Evolutionary conservation across 64 coral and sea anemone genomes (phyloP).

Genomic region (Porites lutea): DNA sequence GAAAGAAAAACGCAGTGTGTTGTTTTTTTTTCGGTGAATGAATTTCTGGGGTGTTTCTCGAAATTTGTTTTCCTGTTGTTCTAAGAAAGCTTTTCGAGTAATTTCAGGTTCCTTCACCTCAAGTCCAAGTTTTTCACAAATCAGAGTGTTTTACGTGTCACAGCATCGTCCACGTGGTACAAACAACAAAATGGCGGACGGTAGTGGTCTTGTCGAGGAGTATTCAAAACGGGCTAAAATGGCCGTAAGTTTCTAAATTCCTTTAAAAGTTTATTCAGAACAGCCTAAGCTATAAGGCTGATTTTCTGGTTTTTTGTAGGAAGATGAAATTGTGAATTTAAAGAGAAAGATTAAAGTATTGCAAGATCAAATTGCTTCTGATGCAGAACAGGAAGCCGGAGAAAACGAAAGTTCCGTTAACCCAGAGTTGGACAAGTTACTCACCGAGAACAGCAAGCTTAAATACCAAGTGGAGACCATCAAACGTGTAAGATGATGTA

Average conservation of each 20-base stretch:
- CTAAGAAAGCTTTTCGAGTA: slow-evolving; percentile 23
- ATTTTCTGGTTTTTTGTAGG: slow-evolving; percentile 35
- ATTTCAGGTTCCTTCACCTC: background rate
- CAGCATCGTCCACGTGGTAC: slow-evolving; percentile 77
- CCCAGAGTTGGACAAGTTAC: slow-evolving; percentile 63
- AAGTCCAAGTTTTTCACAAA: background rate
- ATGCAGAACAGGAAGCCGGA: slow-evolving; percentile 23
- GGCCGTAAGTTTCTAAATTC: slow-evolving; percentile 57
- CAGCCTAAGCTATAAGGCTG: background rate
- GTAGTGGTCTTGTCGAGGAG: slow-evolving; percentile 56
- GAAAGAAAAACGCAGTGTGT: background rate
- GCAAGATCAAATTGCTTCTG: slow-evolving; percentile 45
- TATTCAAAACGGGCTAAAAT: slow-evolving; percentile 85
- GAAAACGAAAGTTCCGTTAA: slow-evolving; percentile 28
- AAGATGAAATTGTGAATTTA: slow-evolving; percentile 84
- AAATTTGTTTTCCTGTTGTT: slow-evolving; percentile 26
- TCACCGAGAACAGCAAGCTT: slow-evolving; percentile 90
- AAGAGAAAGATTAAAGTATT: slow-evolving; percentile 92
- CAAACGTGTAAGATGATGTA: slow-evolving; percentile 68
- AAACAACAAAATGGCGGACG: slow-evolving; percentile 78
- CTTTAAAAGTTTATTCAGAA: background rate
- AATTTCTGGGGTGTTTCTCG: background rate
- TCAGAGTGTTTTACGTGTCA: background rate
- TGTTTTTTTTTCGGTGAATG: background rate
- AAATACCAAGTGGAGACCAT: slow-evolving; percentile 93